Base-by-base conservation (phyloP, 2,113 vertebrate genomes). In the Spizaetus ornatus region DNA sequence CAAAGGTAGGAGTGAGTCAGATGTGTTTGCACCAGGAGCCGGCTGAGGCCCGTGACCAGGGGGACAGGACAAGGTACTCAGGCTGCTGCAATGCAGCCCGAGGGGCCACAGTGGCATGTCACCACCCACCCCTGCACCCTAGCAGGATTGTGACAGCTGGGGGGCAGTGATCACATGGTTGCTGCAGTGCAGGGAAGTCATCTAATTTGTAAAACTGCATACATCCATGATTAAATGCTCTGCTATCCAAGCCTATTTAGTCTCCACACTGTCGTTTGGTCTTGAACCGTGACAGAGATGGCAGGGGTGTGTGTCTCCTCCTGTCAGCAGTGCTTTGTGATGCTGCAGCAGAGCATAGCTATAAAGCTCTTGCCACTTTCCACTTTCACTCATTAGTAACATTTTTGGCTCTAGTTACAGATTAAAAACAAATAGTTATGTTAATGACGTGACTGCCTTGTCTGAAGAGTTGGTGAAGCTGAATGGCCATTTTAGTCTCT, bases 11-110 rank as follows among this genome's bases (percentile, higher is more conserved):
- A 70, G 29, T 27, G 12, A n/a, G 6, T 3, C 6, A 3, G 32
- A 27, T 38, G 5, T 34, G 6, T 67, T 86, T 66, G 6, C 22
- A 47, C 27, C 11, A 50, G 5, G 0, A 1, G 27, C 6, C 0
- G 0, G 8, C 22, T 65, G 31, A 86, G 31, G 13, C 4, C 42
- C 6, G 4, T 16, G 13, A 22, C 11, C 19, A 42, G 3, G 3
- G 17, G 11, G 17, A 45, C 7, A 55, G 13, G 26, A 16, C 42
- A 82, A 74, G 18, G 20, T 40, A 9, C 22, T 59, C 40, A 38
- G 55, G 7, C 6, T 70, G 16, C 26, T 77, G 12, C 6, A 22
- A 2, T 52, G 43, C 21, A 73, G 18, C 16, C 17, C 6, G 2
- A 36, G 27, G 70, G 45, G 12, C 36, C 50, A 58, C 13, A 42